Conservation (phyloP, 2,797 vertebrate species). For the Acanthopagrus latus region DNA sequence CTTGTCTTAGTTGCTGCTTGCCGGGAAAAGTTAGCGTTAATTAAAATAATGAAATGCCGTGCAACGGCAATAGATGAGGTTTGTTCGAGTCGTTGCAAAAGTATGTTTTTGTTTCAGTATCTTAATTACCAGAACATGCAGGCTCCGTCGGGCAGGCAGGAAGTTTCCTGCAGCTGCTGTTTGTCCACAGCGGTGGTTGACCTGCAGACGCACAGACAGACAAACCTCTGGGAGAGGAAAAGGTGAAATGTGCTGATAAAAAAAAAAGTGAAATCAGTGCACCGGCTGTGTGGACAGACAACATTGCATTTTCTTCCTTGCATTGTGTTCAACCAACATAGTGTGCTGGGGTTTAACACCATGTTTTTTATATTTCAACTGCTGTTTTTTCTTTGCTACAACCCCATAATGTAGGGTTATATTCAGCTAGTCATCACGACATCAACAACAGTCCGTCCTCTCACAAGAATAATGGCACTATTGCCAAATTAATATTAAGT, state of each 20-base stretch:
- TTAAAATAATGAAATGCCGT: constrained; percentile 13
- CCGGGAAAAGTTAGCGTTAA: constrained; percentile 10
- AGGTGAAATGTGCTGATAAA: constrained; percentile 18
- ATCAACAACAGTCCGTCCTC: neutral
- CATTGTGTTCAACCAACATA: neutral
- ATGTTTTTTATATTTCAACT: neutral
- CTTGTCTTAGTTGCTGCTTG: constrained; percentile 39
- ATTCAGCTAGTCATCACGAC: neutral
- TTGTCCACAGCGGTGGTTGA: constrained; percentile 23
- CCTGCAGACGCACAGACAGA: constrained; percentile 15
- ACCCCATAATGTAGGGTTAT: neutral
- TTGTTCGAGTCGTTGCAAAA: constrained; percentile 52
- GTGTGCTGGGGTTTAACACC: neutral
- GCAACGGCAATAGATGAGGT: constrained; percentile 35
- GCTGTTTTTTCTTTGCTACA: neutral
- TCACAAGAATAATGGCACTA: constrained; percentile 9
- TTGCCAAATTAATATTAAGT: no score
- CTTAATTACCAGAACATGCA: constrained; percentile 52
- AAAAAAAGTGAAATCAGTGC: constrained; percentile 10
- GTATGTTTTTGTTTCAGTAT: constrained; percentile 49
- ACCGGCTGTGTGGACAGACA: neutral
- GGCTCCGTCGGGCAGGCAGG: constrained; percentile 13
- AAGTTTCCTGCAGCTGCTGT: constrained; percentile 59
- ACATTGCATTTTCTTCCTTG: neutral
- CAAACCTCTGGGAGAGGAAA: constrained; percentile 20